Percentiles rank a stretch among this genome's conserved stretches.
These are phyloP conservation scores for Loxodonta africana DNA, from an alignment of 2,113 vertebrate species.

Conservation along the genomic window DNA sequence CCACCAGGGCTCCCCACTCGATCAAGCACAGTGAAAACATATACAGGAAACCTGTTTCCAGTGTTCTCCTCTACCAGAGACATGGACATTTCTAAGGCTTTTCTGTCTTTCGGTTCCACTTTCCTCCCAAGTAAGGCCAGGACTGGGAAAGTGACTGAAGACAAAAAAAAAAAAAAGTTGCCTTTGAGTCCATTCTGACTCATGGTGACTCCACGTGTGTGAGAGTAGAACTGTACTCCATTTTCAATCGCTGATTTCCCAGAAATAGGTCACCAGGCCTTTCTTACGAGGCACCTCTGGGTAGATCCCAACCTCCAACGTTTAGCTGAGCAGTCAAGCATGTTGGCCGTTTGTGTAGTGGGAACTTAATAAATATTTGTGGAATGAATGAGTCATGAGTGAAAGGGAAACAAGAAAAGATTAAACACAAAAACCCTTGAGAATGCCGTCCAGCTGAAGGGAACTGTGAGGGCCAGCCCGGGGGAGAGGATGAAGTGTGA, in stretches of 20 bases:
- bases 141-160: neutral
- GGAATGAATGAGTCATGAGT: slow-evolving; percentile 29
- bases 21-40: neutral
- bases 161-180: neutral
- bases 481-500: neutral
- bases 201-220: neutral
- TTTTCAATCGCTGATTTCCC: neutral
- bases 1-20: too few species aligned
- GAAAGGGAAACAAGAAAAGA: slow-evolving; percentile 22
- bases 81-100: neutral
- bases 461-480: neutral
- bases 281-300: neutral
- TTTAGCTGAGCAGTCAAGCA: neutral
- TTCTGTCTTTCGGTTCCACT: neutral
- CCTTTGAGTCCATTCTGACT: neutral
- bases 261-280: neutral
- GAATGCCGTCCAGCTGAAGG: neutral
- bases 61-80: neutral
- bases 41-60: neutral
- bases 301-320: neutral
- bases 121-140: slow-evolving; percentile 37
- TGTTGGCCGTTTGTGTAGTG: neutral
- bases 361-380: neutral
- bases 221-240: neutral
- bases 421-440: neutral